phyloP scores from a whole-genome alignment of 2,113 vertebrate species.

The Pterocles orientalis region DNA sequence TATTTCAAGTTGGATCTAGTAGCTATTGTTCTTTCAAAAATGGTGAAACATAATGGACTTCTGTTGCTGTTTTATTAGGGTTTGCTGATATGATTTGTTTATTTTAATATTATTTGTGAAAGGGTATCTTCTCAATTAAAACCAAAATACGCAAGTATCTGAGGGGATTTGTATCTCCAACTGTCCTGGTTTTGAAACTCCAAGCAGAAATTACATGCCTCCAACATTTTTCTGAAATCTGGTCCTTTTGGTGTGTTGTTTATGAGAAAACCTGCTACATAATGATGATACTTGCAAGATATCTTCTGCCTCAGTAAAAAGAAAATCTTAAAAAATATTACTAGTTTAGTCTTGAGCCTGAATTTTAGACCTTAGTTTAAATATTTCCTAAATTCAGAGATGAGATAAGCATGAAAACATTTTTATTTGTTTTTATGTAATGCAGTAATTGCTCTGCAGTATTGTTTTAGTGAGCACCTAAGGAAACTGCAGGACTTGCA shows the following conservation, averaged over 20 bases:
- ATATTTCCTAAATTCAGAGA: background rate
- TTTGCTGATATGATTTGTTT: background rate
- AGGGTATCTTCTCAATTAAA: background rate
- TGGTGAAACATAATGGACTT: fast-evolving
- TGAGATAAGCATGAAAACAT: background rate
- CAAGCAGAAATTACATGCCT: background rate
- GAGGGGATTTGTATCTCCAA: background rate
- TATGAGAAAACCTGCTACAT: background rate
- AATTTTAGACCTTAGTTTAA: background rate
- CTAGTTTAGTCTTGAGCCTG: background rate
- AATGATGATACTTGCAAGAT: background rate
- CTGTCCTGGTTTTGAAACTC: background rate
- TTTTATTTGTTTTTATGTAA: background rate
- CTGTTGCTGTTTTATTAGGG: background rate
- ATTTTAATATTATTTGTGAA: background rate
- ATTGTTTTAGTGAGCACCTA: background rate
- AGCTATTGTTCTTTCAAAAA: background rate
- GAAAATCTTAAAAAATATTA: background rate
- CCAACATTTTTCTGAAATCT: background rate
- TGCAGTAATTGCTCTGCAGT: background rate
- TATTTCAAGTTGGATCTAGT: background rate
- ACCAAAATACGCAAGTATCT: background rate
- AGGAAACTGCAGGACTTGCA: slow-evolving; percentile 35
- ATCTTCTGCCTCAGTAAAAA: background rate
- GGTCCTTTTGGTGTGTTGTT: background rate